Evolutionary conservation across 2,113 vertebrate genomes (phyloP), one percentile per base, ranked within the genome.

Genomic region (Rhadina sibilatrix): DNA sequence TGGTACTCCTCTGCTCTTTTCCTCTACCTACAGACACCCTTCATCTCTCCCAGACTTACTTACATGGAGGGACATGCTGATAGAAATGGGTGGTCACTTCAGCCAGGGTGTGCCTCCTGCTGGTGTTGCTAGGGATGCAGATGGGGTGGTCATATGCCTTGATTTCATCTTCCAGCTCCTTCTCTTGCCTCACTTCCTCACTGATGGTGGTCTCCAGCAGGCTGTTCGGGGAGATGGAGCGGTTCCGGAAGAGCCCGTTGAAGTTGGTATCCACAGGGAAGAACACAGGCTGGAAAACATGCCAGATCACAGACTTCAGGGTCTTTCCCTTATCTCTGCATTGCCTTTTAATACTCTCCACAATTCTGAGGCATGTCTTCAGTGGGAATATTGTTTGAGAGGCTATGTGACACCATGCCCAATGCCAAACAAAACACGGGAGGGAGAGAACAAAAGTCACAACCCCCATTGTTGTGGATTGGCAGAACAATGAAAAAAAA

Each of bases 41-140:
- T 44, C 35, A 6, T 10, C 12, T 27, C 52, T 76, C 9, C 7
- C 20, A 66, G 49, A 98, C 98, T 99, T 81, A 99, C 99, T 99
- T 85, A 99, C 99, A 99, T 49, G 99, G 99, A 91, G 99, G 98
- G 83, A 93, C 96, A 53, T 98, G 97, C n/a, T 98, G 98, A 95
- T 99, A 98, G 95, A 99, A 99, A 90, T 97, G 97, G 31, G 98
- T 93, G 9, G 99, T 99, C 81, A 99, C 99, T 97, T 99, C 99
- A 1, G 99, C 99, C 92, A 99, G 97, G 0, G 99, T 99, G 96
- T 99, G 99, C 78, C 99, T 98, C 57, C 99, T 98, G 95, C 98
- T 99, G 1, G 98, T 98, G 92, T 98, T 98, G 91, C 97, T 97
- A 8, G 98, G 98, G 56, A 97, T 97, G 74, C 93, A 91, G 66